phyloP scores from a whole-genome alignment of 2,888 invertebrate genomes.

The Drosophila antonietae region DNA sequence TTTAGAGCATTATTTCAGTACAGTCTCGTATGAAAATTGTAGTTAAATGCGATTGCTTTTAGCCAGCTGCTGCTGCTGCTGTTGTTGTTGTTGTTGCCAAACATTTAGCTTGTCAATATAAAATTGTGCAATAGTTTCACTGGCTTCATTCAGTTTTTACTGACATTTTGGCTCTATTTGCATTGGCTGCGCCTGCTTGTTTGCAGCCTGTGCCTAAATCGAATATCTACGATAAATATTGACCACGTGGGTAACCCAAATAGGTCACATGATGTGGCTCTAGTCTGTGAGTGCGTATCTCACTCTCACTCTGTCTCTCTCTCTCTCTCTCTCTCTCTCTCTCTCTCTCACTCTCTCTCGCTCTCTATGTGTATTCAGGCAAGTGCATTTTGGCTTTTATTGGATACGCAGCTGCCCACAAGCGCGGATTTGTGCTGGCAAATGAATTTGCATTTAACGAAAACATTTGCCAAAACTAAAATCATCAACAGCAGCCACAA shows the following conservation, averaged over 20 bases:
- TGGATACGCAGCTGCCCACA: slow-evolving; percentile 60
- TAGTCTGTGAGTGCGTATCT: not conserved
- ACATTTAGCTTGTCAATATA: slow-evolving; percentile 36
- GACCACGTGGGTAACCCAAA: slow-evolving; percentile 56
- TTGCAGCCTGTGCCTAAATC: slow-evolving; percentile 35
- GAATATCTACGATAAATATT: slow-evolving; percentile 61
- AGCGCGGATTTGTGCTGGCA: slow-evolving; percentile 34
- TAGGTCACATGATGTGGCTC: slow-evolving; percentile 35
- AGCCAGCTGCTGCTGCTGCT: slow-evolving; percentile 4
- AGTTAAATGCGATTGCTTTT: slow-evolving; percentile 3
- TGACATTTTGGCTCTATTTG: slow-evolving; percentile 29
- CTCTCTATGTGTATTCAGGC: slow-evolving; percentile 47
- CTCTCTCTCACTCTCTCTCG: not conserved
- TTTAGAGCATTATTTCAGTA: not conserved
- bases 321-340: not conserved
- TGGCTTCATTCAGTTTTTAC: slow-evolving; percentile 3
- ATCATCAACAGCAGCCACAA: slow-evolving; percentile 29
- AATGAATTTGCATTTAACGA: slow-evolving; percentile 57
- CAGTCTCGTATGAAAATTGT: not conserved
- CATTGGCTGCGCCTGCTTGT: slow-evolving; percentile 35
- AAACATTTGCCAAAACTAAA: slow-evolving; percentile 41
- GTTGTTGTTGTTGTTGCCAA: slow-evolving; percentile 7
- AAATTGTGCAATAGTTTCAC: slow-evolving; percentile 40
- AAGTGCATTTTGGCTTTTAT: slow-evolving; percentile 75
- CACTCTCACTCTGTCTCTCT: not conserved